These are phyloP conservation scores for Nomada fucata DNA, from an alignment of 2,888 invertebrate genomes.

Conservation along the genomic window DNA sequence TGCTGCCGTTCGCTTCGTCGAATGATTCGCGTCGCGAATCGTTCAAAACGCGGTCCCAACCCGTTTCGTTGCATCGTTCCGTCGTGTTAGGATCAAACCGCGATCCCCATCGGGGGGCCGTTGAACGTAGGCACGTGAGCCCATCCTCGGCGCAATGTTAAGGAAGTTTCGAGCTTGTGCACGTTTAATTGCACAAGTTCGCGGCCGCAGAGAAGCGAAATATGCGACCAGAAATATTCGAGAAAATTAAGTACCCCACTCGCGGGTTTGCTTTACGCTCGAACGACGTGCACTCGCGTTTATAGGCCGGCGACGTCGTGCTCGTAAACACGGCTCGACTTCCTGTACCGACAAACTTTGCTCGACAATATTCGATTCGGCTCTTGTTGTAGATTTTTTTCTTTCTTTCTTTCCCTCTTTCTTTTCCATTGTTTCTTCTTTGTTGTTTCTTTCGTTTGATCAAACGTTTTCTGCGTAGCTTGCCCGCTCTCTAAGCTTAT, in stretches of 20 bases:
- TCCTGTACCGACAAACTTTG: background rate
- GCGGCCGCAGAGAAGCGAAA: conserved; percentile 45
- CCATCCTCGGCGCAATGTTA: conserved; percentile 37
- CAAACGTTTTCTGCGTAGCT: no score
- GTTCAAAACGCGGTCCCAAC: background rate
- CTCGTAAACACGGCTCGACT: conserved; percentile 14
- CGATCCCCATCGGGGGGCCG: background rate
- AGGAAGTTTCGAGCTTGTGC: conserved; percentile 39
- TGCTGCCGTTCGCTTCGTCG: background rate
- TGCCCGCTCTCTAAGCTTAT: no score
- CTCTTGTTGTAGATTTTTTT: background rate
- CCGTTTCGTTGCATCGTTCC: background rate
- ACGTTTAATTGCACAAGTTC: conserved; percentile 63
- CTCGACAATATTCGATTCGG: background rate
- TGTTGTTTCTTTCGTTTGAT: no score
- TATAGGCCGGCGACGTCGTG: background rate
- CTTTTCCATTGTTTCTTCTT: no score
- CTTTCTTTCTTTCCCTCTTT: no score
- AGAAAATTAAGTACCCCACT: conserved; percentile 59
- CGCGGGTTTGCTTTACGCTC: conserved; percentile 30
- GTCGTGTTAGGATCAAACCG: background rate
- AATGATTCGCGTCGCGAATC: background rate
- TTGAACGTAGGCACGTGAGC: conserved; percentile 18
- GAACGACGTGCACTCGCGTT: conserved; percentile 36
- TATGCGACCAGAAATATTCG: conserved; percentile 60